Evolutionary conservation across 2,797 vertebrate genomes (phyloP).

Genomic region (Chelon labrosus): DNA sequence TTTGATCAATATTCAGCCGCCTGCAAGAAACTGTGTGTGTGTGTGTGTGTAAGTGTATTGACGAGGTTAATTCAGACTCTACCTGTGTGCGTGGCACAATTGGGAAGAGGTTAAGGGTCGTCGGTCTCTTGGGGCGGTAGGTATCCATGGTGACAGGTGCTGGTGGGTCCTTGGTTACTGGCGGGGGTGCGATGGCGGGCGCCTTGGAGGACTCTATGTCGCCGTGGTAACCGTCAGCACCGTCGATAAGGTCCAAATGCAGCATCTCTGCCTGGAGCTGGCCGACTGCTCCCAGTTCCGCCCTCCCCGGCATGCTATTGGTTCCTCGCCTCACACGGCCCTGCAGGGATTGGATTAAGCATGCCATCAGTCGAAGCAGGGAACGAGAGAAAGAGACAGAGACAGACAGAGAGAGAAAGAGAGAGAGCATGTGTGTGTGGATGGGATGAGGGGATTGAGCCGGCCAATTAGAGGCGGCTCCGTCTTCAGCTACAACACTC

Average conservation of each 20-base stretch:
- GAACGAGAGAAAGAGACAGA: constrained; percentile 25
- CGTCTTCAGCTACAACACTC: constrained; percentile 61
- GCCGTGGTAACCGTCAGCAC: constrained; percentile 85
- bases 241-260: constrained; percentile 95
- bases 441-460: constrained; percentile 69
- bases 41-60: constrained; percentile 10
- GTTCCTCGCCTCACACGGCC: constrained; percentile 87
- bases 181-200: constrained; percentile 73
- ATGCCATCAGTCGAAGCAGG: constrained; percentile 54
- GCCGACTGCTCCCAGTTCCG: constrained; percentile 87
- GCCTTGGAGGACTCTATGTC: constrained; percentile 77
- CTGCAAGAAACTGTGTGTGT: constrained; percentile 15
- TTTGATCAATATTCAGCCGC: constrained; percentile 23
- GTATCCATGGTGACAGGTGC: constrained; percentile 89
- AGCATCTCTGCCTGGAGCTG: constrained; percentile 95
- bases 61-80: constrained; percentile 33
- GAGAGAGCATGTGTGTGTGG: constrained; percentile 17
- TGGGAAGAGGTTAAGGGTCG: constrained; percentile 96
- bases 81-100: constrained; percentile 97
- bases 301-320: constrained; percentile 84
- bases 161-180: constrained; percentile 72
- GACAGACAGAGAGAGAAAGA: constrained; percentile 13
- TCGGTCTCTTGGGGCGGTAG: constrained; percentile 94
- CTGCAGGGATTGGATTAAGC: constrained; percentile 82
- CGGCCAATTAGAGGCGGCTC: constrained; percentile 75